phyloP scores from a whole-genome alignment of 2,113 vertebrate genomes.

The Scomber scombrus region DNA sequence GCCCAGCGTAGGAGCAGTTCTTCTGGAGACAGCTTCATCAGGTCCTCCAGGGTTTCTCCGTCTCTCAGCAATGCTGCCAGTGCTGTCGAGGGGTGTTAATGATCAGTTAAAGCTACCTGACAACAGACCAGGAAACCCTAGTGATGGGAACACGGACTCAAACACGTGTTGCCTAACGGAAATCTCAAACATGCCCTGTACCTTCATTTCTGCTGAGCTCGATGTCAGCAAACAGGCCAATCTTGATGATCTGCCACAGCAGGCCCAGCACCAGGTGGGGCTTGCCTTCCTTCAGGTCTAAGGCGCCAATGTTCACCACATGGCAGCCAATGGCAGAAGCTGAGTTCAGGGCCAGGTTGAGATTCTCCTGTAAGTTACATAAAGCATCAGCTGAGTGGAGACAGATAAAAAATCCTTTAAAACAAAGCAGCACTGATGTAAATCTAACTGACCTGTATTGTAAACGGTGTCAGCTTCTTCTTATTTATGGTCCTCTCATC shows the following conservation, averaged over 20 bases:
- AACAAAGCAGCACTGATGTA: neutral
- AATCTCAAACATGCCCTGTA: conserved; percentile 50
- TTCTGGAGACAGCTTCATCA: conserved; percentile 97
- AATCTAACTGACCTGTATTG: conserved; percentile 88
- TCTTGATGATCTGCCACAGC: conserved; percentile 98
- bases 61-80: conserved; percentile 95
- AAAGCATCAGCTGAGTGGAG: neutral
- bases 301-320: conserved; percentile 96
- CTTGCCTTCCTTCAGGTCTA: conserved; percentile 95
- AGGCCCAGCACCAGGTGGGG: conserved; percentile 96
- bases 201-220: conserved; percentile 99
- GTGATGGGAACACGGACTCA: neutral
- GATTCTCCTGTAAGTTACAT: conserved; percentile 88
- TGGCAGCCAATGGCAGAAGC: conserved; percentile 98
- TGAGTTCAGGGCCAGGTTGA: conserved; percentile 96
- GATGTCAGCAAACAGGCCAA: conserved; percentile 95
- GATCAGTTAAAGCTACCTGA: conserved; percentile 35
- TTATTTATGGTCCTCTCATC: conserved; percentile 98
- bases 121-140: conserved; percentile 12
- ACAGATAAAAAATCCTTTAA: neutral
- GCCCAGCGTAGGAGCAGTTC: conserved; percentile 97
- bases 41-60: conserved; percentile 95
- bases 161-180: neutral
- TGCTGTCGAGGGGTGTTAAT: conserved; percentile 78
- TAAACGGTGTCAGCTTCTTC: conserved; percentile 95